Evolutionary conservation across 2,888 invertebrate genomes (phyloP), one percentile per base, ranked within the genome.

Genomic region (Ernsta delagoae): DNA sequence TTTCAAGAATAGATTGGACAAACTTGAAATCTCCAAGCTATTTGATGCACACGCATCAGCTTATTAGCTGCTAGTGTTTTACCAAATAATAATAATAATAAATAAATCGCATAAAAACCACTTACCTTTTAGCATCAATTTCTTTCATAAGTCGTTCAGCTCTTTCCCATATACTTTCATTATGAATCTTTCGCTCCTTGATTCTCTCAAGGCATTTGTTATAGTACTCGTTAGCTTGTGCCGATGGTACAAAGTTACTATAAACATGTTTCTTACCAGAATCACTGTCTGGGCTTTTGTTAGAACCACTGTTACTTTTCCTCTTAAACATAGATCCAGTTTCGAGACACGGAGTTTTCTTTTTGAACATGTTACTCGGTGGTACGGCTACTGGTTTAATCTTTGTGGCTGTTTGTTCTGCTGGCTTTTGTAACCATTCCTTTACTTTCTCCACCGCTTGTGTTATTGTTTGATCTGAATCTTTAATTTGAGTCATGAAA

Each of bases 111-210:
- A 31, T 31, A 31, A 31, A 31, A 31, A 31, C 31, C 31, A 31
- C 24, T 56, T 73, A 88, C 87, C 75, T 77, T 72, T 75, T 79
- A 1, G 68, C 67, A 45, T 89, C 85, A 16, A 85, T 74, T 45
- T 82, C 80, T 41, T 79, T 84, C 85, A 88, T 85, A 43, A 79
- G 59, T 50, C 72, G 72, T 68, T 87, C 82, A 0, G 78, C 81
- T 63, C 43, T 74, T 0, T 72, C 65, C 87, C 89, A 87, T n/a
- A 89, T 76, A 31, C 84, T 80, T 5, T 84, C 78, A 36, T 75
- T 72, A 0, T 79, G 54, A 2, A 74, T 34, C 1, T 80, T 73
- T 48, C 75, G 78, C 0, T 82, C n/a, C 59, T 75, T 76, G 41
- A 70, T 80, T 3, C 78, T 77, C 41, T 83, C 78, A 5, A 83